These are phyloP conservation scores for Myotis planiceps DNA, from an alignment of 2,797 vertebrate species.

Conservation along the genomic window DNA sequence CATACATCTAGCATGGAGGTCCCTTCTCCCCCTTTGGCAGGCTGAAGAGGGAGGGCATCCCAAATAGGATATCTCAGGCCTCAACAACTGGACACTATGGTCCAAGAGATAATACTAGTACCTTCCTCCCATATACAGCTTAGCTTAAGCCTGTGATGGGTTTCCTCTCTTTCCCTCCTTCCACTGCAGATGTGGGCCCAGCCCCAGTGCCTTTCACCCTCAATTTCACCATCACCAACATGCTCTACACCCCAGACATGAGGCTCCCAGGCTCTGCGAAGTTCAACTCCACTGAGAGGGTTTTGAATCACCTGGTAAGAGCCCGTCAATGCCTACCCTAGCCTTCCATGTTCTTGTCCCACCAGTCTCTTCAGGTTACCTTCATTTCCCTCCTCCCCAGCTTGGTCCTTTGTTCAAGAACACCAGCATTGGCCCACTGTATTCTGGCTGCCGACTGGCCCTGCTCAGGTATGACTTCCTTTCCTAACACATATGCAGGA, in stretches of 20 bases:
- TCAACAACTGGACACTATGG: background rate
- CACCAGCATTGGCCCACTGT: constrained; percentile 49
- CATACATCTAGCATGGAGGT: background rate
- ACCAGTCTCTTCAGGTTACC: rapidly evolving
- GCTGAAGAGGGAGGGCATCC: background rate
- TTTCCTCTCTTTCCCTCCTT: background rate
- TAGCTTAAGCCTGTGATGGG: background rate
- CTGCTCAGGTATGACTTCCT: constrained; percentile 70
- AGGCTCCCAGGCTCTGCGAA: constrained; percentile 23
- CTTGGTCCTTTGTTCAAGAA: constrained; percentile 60
- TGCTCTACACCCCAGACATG: constrained; percentile 58
- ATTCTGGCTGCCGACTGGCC: constrained; percentile 51
- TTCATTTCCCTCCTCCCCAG: constrained; percentile 35
- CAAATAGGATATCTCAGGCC: background rate
- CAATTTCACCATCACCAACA: constrained; percentile 81
- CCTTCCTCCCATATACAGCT: background rate
- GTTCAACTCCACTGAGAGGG: constrained; percentile 60
- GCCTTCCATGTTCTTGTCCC: rapidly evolving
- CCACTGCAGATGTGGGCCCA: background rate
- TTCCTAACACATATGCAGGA: background rate
- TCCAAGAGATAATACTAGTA: background rate
- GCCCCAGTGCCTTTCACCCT: constrained; percentile 46
- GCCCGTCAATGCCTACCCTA: rapidly evolving
- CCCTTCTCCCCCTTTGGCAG: background rate
- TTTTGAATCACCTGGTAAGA: constrained; percentile 74